phyloP scores from a whole-genome alignment of 2,113 vertebrate species.

The Elgaria multicarinata region DNA sequence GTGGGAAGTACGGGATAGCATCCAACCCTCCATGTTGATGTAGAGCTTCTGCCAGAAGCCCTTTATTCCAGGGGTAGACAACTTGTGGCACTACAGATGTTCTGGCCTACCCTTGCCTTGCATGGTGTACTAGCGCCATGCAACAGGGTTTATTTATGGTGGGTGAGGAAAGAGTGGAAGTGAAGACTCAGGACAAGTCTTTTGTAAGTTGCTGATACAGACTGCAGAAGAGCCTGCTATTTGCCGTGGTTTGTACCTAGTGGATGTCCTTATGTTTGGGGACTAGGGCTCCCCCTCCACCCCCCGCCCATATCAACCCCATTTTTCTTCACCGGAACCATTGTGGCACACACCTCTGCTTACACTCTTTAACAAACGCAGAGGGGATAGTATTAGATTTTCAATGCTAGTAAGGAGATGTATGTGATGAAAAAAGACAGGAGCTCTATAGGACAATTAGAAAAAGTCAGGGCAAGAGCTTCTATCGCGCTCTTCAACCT shows the following conservation, averaged over 20 bases:
- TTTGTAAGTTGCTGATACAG: background rate
- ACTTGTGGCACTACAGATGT: too few relatives aligned
- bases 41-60: background rate
- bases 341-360: too few relatives aligned
- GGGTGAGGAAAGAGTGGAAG: background rate
- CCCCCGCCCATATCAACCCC: too few relatives aligned
- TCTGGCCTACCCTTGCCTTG: too few relatives aligned
- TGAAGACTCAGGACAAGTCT: background rate
- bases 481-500: background rate
- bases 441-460: background rate
- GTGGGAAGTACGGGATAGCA: background rate
- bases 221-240: background rate
- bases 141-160: background rate
- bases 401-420: background rate
- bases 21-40: background rate
- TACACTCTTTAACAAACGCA: too few relatives aligned
- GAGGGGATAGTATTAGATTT: background rate
- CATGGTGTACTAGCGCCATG: background rate
- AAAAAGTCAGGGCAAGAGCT: background rate
- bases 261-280: background rate
- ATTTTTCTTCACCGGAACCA: too few relatives aligned
- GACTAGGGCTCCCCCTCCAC: too few relatives aligned
- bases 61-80: too few relatives aligned
- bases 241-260: background rate
- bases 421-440: background rate